Evolutionary conservation across 1,140 invertebrate genomes (phyloP).

Genomic region (Atta colombica): DNA sequence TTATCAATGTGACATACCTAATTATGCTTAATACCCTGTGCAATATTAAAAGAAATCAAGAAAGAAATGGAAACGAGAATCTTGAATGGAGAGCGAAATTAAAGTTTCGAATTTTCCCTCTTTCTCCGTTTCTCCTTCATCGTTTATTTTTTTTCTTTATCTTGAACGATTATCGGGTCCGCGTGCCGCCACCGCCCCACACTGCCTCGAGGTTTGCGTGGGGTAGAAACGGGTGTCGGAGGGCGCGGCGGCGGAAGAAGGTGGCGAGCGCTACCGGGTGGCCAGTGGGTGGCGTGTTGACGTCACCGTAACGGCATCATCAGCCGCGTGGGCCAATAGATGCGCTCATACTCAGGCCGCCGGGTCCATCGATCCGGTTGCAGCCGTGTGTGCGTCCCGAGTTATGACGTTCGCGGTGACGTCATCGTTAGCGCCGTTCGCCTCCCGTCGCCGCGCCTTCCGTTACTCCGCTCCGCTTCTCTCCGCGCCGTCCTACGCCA

Average conservation of each 20-base stretch:
- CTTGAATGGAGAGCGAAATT: background rate
- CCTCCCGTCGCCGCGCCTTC: slow-evolving; percentile 24
- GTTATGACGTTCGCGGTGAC: slow-evolving; percentile 82
- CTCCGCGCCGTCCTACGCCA: slow-evolving; percentile 9
- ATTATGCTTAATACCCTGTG: no score
- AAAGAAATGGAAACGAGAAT: background rate
- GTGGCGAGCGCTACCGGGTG: slow-evolving; percentile 61
- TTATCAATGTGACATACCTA: no score
- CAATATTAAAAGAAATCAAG: background rate
- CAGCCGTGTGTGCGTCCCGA: slow-evolving; percentile 75
- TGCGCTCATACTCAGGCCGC: slow-evolving; percentile 71
- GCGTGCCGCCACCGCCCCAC: slow-evolving; percentile 55
- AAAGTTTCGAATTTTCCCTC: background rate
- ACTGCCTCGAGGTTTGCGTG: slow-evolving; percentile 60
- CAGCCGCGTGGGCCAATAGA: slow-evolving; percentile 78
- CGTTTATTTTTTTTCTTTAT: background rate
- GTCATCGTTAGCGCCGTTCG: slow-evolving; percentile 79
- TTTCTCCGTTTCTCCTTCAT: background rate
- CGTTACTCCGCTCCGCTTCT: background rate
- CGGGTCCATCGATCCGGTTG: slow-evolving; percentile 81
- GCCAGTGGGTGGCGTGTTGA: slow-evolving; percentile 77
- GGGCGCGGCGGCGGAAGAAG: slow-evolving; percentile 41
- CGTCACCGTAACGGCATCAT: slow-evolving; percentile 82
- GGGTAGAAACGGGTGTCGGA: slow-evolving; percentile 50
- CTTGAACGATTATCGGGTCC: slow-evolving; percentile 30